Percentiles rank a stretch among this genome's conserved stretches.
phyloP scores from a whole-genome alignment of 2,797 vertebrate species.

The Simalia tracyae region DNA sequence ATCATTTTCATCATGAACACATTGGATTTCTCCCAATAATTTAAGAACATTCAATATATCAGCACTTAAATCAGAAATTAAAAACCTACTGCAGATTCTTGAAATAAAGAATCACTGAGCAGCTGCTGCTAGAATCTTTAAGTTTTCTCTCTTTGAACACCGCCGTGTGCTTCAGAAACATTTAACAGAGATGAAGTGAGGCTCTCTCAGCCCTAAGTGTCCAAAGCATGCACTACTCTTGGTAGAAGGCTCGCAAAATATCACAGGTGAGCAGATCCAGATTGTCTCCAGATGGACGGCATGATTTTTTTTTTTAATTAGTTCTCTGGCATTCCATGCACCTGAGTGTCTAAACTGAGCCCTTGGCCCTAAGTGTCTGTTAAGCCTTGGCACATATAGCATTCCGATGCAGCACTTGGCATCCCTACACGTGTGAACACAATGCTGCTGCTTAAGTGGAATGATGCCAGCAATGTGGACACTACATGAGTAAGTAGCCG shows the following conservation, averaged over 20 bases:
- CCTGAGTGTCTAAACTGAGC: background rate
- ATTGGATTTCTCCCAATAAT: background rate
- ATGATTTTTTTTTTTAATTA: background rate
- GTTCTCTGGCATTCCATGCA: background rate
- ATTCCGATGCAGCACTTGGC: background rate
- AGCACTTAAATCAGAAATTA: background rate
- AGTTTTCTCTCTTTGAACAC: constrained; percentile 7
- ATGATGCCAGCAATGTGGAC: background rate
- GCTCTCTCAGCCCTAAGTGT: background rate
- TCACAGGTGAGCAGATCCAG: background rate
- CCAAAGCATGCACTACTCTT: background rate
- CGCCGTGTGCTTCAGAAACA: background rate
- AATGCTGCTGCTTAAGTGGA: background rate
- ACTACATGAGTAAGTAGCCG: background rate
- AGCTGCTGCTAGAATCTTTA: constrained; percentile 3
- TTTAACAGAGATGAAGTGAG: background rate
- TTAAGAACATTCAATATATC: constrained; percentile 6
- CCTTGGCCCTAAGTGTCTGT: background rate
- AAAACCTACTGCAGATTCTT: background rate
- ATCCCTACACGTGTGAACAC: background rate
- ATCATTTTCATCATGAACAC: background rate
- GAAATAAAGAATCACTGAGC: constrained; percentile 10
- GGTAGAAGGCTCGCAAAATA: background rate
- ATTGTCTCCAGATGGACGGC: background rate
- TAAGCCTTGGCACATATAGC: background rate